Base-by-base conservation (phyloP, 2,888 invertebrate species). In the Linyphia triangularis region DNA sequence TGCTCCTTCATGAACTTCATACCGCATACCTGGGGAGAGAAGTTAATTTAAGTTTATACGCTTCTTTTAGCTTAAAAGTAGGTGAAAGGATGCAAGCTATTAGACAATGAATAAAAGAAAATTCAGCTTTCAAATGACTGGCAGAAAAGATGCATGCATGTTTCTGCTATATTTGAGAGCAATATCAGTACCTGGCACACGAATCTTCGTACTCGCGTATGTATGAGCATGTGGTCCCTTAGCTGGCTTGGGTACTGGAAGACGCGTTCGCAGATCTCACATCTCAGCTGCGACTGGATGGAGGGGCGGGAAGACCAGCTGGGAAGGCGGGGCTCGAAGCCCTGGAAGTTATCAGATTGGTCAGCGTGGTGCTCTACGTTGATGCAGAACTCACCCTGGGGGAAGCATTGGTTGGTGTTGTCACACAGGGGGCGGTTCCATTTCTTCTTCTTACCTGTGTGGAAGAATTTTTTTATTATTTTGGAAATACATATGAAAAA, bases 1-100 rank as follows among this genome's bases (percentile, higher is more conserved):
- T 93, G 93, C 73, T 93, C 93, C 92, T 93, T 93, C 91, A 93
- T 92, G 89, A 93, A 93, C 86, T 93, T 92, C 92, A 92, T 92
- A 10, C 93, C 93, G 91, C 93, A 93, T 88, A 93, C 92, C 51
- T 51, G 51, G 51, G 16, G 40, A 13, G 40, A 40, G 40, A 40
- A n/a, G n/a, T n/a, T n/a, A n/a, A n/a, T n/a, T n/a, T n/a, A n/a
- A n/a, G n/a, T n/a, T n/a, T n/a, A n/a, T n/a, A n/a, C n/a, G n/a
- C n/a, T n/a, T n/a, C n/a, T n/a, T n/a, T n/a, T n/a, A n/a, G n/a
- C n/a, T n/a, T n/a, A n/a, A n/a, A n/a, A n/a, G n/a, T n/a, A n/a
- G n/a, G n/a, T n/a, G n/a, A n/a, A n/a, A n/a, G n/a, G n/a, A n/a
- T n/a, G n/a, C n/a, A n/a, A n/a, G n/a, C n/a, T n/a, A n/a, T n/a